A percentile compares a stretch with the other conserved stretches of the same genome.
Evolutionary conservation across 2,797 vertebrate genomes (phyloP).

Genomic region (Limnodromus scolopaceus): DNA sequence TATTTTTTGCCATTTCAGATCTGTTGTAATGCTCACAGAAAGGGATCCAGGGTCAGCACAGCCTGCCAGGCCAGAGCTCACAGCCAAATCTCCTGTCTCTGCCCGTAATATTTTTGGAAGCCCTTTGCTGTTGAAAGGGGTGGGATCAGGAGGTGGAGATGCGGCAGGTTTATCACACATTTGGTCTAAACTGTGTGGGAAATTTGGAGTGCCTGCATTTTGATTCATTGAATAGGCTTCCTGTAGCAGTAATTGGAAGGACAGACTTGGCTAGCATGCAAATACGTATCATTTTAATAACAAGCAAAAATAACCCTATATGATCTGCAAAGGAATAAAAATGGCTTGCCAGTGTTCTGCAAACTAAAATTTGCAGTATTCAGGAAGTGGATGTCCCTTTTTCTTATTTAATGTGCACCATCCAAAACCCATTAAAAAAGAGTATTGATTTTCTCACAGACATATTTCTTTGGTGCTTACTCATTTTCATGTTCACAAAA

Average conservation of each 20-base stretch:
- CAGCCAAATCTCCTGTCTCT: neutral
- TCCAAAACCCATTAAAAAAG: neutral
- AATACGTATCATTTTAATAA: neutral
- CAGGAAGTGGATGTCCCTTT: neutral
- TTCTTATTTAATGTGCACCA: neutral
- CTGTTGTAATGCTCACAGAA: neutral
- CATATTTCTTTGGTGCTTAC: neutral
- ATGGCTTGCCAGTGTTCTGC: neutral
- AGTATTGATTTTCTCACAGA: neutral
- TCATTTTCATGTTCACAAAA: neutral
- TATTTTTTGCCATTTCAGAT: neutral
- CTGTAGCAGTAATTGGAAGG: neutral
- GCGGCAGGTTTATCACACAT: neutral
- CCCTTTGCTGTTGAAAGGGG: neutral
- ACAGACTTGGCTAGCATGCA: neutral
- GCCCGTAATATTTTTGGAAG: neutral
- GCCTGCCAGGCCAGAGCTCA: neutral
- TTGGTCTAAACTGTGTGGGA: neutral
- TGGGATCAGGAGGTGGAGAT: neutral
- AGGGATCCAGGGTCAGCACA: neutral
- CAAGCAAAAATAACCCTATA: neutral
- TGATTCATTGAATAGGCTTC: neutral
- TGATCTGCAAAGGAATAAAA: neutral
- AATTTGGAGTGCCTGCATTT: neutral
- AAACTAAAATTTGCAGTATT: neutral